These are phyloP conservation scores for Triops cancriformis DNA, from an alignment of 1,140 invertebrate genomes.

Conservation along the genomic window DNA sequence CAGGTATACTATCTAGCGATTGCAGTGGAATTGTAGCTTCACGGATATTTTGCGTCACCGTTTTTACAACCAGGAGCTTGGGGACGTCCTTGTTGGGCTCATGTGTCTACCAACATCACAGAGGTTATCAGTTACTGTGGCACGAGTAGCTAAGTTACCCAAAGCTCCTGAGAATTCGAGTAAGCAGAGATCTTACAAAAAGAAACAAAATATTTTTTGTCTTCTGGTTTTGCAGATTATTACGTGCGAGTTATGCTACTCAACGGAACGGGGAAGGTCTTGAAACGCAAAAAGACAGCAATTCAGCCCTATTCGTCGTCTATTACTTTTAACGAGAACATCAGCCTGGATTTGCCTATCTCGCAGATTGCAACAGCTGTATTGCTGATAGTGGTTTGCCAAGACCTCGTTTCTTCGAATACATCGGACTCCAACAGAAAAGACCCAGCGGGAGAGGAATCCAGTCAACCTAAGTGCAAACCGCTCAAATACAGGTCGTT, in stretches of 20 bases:
- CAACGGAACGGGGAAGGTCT: slow-evolving; percentile 14
- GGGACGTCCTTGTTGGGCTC: slow-evolving; percentile 19
- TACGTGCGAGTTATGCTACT: slow-evolving; percentile 19
- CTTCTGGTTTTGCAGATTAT: neutral
- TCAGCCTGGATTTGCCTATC: slow-evolving; percentile 22
- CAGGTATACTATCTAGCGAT: neutral
- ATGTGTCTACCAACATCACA: slow-evolving; percentile 25
- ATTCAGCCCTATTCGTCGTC: neutral
- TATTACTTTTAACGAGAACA: slow-evolving; percentile 17
- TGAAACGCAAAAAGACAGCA: slow-evolving; percentile 21
- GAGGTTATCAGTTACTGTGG: slow-evolving; percentile 20
- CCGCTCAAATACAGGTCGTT: slow-evolving; percentile 7
- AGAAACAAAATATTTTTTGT: neutral
- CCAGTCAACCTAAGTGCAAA: neutral
- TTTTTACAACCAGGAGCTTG: neutral
- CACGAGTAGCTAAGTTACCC: neutral
- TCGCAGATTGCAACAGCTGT: slow-evolving; percentile 6
- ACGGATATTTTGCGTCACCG: neutral
- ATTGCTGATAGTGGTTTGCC: neutral
- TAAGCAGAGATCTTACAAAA: neutral
- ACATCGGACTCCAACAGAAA: neutral
- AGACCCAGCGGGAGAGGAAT: neutral
- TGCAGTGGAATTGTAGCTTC: neutral
- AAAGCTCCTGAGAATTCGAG: neutral
- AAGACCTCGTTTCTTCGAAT: neutral